Percentiles rank a stretch among this genome's conserved stretches.
phyloP scores from a whole-genome alignment of 35 echinoderm and acorn worm genomes.

The Antedon bifida region DNA sequence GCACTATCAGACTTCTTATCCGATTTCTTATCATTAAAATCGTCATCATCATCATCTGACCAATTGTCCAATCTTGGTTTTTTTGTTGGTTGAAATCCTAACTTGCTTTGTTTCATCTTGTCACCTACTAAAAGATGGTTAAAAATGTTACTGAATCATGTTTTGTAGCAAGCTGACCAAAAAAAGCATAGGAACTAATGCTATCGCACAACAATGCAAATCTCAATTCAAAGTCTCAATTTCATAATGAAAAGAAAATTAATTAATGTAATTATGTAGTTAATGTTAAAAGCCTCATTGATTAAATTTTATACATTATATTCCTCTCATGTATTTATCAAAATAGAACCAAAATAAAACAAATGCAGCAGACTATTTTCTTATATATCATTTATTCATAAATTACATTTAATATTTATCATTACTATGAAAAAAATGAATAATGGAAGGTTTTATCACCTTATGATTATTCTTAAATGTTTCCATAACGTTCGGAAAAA shows the following conservation, averaged over 20 bases:
- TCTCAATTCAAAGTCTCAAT: neutral
- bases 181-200: neutral
- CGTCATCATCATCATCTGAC: conserved; percentile 3
- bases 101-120: conserved; percentile 21
- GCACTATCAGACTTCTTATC: neutral
- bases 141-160: conserved; percentile 27
- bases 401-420: too few species aligned
- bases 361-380: too few species aligned
- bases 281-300: too few species aligned
- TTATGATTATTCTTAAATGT: too few species aligned
- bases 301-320: neutral
- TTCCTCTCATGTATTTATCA: neutral
- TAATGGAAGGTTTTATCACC: too few species aligned
- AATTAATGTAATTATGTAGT: too few species aligned
- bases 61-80: conserved; percentile 18
- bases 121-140: neutral
- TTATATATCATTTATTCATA: too few species aligned
- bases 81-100: conserved; percentile 23
- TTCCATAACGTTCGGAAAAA: too few species aligned
- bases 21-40: neutral
- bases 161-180: neutral
- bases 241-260: neutral
- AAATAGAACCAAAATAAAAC: neutral
- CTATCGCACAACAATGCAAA: too few species aligned
- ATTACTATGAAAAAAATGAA: too few species aligned